Evolutionary conservation across 2,888 invertebrate species (phyloP).

Genomic region (Ectemnius lituratus): DNA sequence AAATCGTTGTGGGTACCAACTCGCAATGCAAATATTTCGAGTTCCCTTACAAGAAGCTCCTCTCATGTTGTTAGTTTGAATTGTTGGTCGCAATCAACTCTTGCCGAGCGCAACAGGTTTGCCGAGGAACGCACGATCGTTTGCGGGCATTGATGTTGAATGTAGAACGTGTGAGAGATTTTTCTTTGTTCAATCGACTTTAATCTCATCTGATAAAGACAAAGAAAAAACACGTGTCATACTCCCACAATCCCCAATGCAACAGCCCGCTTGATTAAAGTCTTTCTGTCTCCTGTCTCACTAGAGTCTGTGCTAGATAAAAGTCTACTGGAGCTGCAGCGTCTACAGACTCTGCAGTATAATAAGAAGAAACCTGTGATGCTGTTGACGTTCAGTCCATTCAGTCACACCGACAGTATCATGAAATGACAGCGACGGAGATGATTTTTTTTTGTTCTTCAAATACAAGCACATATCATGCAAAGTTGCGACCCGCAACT

Average conservation of each 20-base stretch:
- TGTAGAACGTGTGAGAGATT: not conserved
- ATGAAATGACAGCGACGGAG: too few species aligned
- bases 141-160: not conserved
- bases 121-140: not conserved
- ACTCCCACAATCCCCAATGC: not conserved
- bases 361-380: too few species aligned
- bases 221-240: slow-evolving; percentile 13
- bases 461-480: too few species aligned
- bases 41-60: slow-evolving; percentile 2
- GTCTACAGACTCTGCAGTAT: too few species aligned
- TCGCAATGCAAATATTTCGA: not conserved
- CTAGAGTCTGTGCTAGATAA: too few species aligned
- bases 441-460: too few species aligned
- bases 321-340: too few species aligned
- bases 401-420: too few species aligned
- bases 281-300: too few species aligned
- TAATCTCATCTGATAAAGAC: slow-evolving; percentile 21
- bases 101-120: not conserved
- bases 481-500: too few species aligned
- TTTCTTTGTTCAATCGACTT: slow-evolving; percentile 18
- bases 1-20: not conserved
- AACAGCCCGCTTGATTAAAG: not conserved
- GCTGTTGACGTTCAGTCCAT: too few species aligned
- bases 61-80: not conserved
- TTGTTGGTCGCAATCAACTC: not conserved